These are phyloP conservation scores for Drosophila paranaensis DNA, from an alignment of 2,888 invertebrate genomes.

Conservation along the genomic window DNA sequence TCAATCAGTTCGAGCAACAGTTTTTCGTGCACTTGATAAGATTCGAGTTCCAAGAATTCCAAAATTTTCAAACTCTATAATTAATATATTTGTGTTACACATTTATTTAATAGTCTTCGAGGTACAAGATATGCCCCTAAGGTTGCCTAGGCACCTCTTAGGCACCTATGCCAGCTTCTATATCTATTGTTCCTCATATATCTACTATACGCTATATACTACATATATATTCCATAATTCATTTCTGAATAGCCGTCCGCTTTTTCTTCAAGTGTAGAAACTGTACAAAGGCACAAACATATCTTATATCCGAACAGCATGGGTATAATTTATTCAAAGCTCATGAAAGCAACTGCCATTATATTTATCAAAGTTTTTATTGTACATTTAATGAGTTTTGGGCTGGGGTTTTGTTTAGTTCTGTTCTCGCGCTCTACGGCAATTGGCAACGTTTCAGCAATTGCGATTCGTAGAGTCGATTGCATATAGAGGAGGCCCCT, in stretches of 20 bases:
- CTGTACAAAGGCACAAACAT: background rate
- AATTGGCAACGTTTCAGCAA: conserved; percentile 16
- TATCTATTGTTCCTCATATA: background rate
- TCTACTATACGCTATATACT: background rate
- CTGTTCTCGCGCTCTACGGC: conserved; percentile 10
- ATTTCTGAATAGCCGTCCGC: no score
- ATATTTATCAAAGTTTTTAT: conserved; percentile 28
- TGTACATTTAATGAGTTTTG: conserved; percentile 17
- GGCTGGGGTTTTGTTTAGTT: conserved; percentile 10
- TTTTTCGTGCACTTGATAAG: conserved; percentile 5
- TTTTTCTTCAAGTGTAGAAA: conserved; percentile 2
- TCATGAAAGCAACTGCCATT: conserved; percentile 21
- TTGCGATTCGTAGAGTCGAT: conserved; percentile 1
- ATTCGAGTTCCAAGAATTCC: background rate
- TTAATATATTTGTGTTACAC: background rate
- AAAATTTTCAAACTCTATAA: background rate
- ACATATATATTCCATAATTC: background rate
- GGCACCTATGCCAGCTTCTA: no score
- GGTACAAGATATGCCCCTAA: no score
- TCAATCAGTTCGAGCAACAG: conserved; percentile 6
- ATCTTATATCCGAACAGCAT: background rate
- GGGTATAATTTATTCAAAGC: conserved; percentile 19
- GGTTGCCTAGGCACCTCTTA: no score
- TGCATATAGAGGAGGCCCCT: background rate
- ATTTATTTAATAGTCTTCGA: background rate